Evolutionary conservation across 1,140 invertebrate species (phyloP), one percentile per base, ranked within the genome.

Genomic region (Pogonus chalceus): DNA sequence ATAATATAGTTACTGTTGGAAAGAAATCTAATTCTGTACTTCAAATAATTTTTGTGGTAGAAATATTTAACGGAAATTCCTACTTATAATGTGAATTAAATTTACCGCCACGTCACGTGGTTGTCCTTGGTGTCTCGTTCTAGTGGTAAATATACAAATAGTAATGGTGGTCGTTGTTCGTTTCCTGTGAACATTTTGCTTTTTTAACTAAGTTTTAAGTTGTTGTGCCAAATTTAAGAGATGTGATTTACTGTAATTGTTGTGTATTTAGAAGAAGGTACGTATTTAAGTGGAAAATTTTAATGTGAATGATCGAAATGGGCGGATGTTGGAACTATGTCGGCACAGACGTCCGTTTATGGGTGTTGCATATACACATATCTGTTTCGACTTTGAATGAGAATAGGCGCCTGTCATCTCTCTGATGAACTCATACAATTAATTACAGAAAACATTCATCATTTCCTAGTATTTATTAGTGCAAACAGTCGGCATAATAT

Each of bases 391-490:
- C 26, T 31, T 43, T 43, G 7, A 18, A 43, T 43, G 37, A 16
- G 9, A 43, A 12, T 10, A 7, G 37, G 37, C 37, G 37, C 37
- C 37, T 43, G 37, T 43, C 37, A 43, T 43, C 18, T 9, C 37
- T 10, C 37, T 16, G 37, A 60, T 56, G 59, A 57, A 50, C 48
- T 53, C 51, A 53, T 55, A 43, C 51, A 53, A 57, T 61, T 58
- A 56, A 63, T 61, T 61, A 60, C 47, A 49, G 52, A 51, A 59
- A 63, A 61, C 59, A 60, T 54, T 22, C 46, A 52, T 43, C 3
- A 10, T 9, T 43, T 43, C 37, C 18, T 10, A 7, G 37, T 43
- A 43, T 43, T 43, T 4, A 43, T 43, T 4, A 43, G 37, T 43
- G 18, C 37, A 43, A 16, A 4, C 37, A 18, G 7, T 16, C 9